Evolutionary conservation across 2,797 vertebrate species (phyloP).

Genomic region (Thripadectes ignobilis): DNA sequence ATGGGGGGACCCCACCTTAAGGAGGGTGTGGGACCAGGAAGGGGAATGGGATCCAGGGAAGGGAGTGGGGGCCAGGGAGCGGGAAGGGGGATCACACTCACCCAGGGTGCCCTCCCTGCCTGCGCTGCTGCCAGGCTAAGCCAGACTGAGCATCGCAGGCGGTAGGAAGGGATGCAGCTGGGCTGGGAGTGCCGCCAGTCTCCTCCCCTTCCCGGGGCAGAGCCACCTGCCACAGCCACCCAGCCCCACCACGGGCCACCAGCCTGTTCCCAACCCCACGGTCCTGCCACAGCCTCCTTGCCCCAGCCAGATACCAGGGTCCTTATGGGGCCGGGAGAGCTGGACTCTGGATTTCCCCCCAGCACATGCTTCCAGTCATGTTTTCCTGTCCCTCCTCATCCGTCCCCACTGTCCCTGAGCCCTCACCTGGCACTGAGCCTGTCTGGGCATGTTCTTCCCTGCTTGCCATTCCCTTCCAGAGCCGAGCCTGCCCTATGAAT

Average conservation of each 20-base stretch:
- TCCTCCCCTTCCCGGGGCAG: constrained; percentile 63
- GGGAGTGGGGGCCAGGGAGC: fast-evolving
- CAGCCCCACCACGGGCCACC: not conserved
- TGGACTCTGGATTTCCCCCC: not conserved
- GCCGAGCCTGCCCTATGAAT: fast-evolving
- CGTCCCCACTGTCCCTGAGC: not conserved
- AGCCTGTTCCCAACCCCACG: not conserved
- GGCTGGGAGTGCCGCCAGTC: constrained; percentile 20
- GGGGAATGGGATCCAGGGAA: too few species aligned
- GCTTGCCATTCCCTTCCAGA: fast-evolving
- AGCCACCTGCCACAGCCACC: constrained; percentile 38
- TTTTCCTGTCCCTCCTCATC: constrained; percentile 21
- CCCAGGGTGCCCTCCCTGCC: not conserved
- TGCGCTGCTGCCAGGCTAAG: constrained; percentile 15
- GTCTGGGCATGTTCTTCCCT: not conserved
- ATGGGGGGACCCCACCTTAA: fast-evolving
- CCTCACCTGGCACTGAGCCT: not conserved
- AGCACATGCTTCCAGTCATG: not conserved
- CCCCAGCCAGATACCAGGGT: not conserved
- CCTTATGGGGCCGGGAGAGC: not conserved
- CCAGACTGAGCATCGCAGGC: constrained; percentile 42
- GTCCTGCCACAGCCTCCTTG: fast-evolving
- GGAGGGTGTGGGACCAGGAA: not conserved
- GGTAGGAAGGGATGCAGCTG: not conserved
- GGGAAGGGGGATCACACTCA: not conserved